Evolutionary conservation across 2,797 vertebrate genomes (phyloP), one percentile per base, ranked within the genome.

Genomic region (Scolopax bukidnonensis): DNA sequence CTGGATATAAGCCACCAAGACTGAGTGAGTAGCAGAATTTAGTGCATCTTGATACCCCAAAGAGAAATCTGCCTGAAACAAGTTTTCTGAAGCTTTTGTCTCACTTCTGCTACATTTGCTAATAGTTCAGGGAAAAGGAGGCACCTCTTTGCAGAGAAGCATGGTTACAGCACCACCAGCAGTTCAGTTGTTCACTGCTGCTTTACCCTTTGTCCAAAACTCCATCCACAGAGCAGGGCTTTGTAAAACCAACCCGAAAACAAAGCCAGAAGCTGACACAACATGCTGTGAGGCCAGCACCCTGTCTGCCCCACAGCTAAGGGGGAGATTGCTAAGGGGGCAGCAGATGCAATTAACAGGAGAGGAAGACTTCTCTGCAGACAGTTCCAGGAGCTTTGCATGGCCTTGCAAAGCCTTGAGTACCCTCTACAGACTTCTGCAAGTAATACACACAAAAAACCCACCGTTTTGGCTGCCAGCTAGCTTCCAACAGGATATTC

Each of bases 391-490:
- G 21, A 84, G 84, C 57, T 30, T 38, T 38, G 27, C 5, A 4
- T 24, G 86, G 68, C 82, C 83, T 95, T 60, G 38, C 57, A 85
- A 97, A 93, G 95, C 60, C 87, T 95, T 53, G 63, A 83, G 95
- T 96, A 96, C 96, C 97, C 96, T 96, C 97, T 98, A 85, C 83
- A 92, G 97, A 94, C 60, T 70, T 83, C 70, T 81, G 53, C 84
- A 97, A 96, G 88, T 80, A 85, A 74, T 56, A 93, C 69, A 73
- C 38, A 73, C 45, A 21, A 20, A 30, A 51, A 53, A 14, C 0
- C 7, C 36, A 36, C 36, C 36, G 4, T 47, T 87, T 70, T 60
- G 5, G 5, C 61, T 83, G 54, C n/a, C 74, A 79, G 50, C n/a
- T 36, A 30, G 36, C 27, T 85, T 65, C 69, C 47, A 50, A 32